Conservation (phyloP, 2,113 vertebrate species). For the Bagarius yarrelli region DNA sequence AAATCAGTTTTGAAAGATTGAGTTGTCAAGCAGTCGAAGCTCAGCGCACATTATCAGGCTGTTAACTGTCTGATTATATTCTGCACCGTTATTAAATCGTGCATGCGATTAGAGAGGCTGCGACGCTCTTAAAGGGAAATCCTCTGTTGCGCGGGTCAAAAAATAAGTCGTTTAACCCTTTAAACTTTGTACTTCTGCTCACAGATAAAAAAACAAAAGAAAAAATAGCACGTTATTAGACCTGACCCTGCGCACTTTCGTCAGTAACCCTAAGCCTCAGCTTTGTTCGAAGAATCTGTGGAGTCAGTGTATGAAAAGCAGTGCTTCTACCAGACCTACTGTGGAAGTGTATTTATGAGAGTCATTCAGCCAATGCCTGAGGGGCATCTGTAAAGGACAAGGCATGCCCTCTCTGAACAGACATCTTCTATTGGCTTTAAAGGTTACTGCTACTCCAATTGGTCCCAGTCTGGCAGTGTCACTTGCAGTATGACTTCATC, state of each 20-base stretch:
- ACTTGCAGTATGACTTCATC: slow-evolving; percentile 74
- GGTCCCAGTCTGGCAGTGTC: slow-evolving; percentile 67
- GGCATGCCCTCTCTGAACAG: slow-evolving; percentile 44
- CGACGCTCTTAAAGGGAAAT: slow-evolving; percentile 50
- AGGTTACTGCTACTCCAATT: slow-evolving; percentile 69
- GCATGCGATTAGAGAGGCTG: slow-evolving; percentile 63
- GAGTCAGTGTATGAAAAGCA: slow-evolving; percentile 10
- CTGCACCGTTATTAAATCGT: slow-evolving; percentile 72
- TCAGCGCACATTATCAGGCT: slow-evolving; percentile 64
- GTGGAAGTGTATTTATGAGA: slow-evolving; percentile 61
- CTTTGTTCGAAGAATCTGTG: not conserved
- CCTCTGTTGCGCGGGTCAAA: not conserved
- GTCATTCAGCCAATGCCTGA: slow-evolving; percentile 52
- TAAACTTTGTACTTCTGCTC: not conserved
- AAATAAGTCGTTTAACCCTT: not conserved
- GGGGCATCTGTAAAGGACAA: slow-evolving; percentile 51
- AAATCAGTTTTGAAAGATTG: slow-evolving; percentile 68
- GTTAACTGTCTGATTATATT: slow-evolving; percentile 72
- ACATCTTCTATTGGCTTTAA: slow-evolving; percentile 64
- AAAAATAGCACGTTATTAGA: not conserved
- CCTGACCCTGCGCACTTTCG: not conserved
- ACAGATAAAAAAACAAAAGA: not conserved
- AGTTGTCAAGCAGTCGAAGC: slow-evolving; percentile 74
- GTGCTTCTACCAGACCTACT: slow-evolving; percentile 32
- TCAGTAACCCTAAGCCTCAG: not conserved